phyloP scores from a whole-genome alignment of 2,113 vertebrate species.

The Pituophis catenifer region DNA sequence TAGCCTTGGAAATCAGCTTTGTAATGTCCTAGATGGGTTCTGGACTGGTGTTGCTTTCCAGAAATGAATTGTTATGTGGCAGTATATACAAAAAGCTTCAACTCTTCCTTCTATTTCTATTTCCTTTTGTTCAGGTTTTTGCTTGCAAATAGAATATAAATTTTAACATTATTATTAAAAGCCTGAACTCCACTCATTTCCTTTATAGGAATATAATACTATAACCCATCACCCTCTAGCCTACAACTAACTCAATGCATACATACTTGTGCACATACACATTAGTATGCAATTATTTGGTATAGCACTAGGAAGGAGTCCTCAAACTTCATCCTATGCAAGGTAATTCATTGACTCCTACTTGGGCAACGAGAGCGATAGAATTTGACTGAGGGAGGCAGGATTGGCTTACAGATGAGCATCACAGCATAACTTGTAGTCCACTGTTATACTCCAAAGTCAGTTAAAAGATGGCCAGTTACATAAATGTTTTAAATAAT shows the following conservation, averaged over 20 bases:
- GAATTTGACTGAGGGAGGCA: no score
- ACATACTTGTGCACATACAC: background rate
- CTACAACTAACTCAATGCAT: background rate
- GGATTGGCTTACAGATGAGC: no score
- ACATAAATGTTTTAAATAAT: no score
- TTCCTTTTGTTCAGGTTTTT: background rate
- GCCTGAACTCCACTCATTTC: background rate
- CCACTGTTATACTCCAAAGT: no score
- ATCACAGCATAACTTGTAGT: no score
- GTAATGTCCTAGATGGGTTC: no score
- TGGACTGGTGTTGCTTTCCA: no score
- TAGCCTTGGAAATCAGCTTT: no score
- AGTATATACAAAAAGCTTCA: no score
- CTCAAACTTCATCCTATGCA: background rate
- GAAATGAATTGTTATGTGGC: no score
- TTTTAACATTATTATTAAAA: background rate
- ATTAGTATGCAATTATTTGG: background rate
- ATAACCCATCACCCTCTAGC: background rate
- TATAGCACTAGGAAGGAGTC: background rate
- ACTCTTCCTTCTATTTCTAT: background rate
- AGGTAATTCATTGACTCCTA: background rate
- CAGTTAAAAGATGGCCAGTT: no score
- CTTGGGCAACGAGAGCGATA: background rate
- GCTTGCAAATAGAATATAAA: background rate
- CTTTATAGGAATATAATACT: background rate